Conservation (phyloP, 1,140 invertebrate species). For the Telenomus remus region DNA sequence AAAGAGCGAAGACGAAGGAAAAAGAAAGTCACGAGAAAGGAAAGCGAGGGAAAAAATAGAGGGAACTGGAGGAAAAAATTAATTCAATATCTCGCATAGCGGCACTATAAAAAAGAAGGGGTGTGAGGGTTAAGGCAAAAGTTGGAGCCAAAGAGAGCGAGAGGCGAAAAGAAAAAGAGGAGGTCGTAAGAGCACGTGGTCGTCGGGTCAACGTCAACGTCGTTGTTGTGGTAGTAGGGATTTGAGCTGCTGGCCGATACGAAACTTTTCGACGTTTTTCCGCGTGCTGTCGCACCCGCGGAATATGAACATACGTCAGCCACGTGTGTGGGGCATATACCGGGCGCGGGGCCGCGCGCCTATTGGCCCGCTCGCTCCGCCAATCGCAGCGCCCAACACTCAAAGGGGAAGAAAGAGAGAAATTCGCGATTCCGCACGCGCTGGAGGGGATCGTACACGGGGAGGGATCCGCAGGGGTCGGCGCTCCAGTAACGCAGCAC, state of each 20-base stretch:
- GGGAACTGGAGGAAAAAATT: constrained; percentile 21
- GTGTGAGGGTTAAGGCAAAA: constrained; percentile 9
- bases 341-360: constrained; percentile 40
- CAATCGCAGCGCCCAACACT: constrained; percentile 56
- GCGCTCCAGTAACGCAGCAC: constrained; percentile 49
- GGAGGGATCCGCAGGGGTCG: constrained; percentile 26
- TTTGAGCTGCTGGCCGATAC: constrained; percentile 55
- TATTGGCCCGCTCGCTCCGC: constrained; percentile 59
- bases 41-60: not conserved
- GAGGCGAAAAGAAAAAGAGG: constrained; percentile 42
- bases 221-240: constrained; percentile 54
- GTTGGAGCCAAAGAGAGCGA: constrained; percentile 20
- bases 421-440: constrained; percentile 13
- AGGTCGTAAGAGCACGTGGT: constrained; percentile 58
- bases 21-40: not conserved
- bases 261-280: constrained; percentile 71
- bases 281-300: constrained; percentile 61
- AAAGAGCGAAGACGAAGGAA: constrained; percentile 10
- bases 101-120: constrained; percentile 14
- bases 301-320: constrained; percentile 68
- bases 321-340: constrained; percentile 71
- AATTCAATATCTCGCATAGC: constrained; percentile 35
- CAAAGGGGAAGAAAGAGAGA: constrained; percentile 47
- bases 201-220: constrained; percentile 61
- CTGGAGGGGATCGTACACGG: constrained; percentile 14